A percentile compares a stretch with the other conserved stretches of the same genome.
These are phyloP conservation scores for Hiodon tergisus DNA, from an alignment of 2,113 vertebrate genomes.

Conservation along the genomic window DNA sequence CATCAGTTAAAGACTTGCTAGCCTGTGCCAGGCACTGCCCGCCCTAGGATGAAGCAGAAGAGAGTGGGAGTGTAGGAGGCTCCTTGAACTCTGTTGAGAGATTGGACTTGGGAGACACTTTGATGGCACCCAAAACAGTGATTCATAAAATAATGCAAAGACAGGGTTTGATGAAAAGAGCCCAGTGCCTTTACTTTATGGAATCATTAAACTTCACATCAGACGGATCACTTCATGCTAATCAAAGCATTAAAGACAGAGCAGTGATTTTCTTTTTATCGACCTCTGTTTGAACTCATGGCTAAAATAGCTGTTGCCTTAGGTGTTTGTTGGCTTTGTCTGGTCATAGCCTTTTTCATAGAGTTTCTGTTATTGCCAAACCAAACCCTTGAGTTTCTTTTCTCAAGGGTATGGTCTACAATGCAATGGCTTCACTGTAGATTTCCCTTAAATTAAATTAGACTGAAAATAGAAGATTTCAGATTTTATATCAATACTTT, in stretches of 20 bases:
- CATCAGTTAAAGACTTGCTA: neutral
- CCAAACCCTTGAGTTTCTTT: too few species aligned
- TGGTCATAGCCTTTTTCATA: too few species aligned
- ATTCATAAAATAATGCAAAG: slow-evolving; percentile 42
- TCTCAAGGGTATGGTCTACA: too few species aligned
- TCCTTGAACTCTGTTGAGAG: slow-evolving; percentile 10
- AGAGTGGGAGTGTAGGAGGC: slow-evolving; percentile 36
- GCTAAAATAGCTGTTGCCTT: too few species aligned
- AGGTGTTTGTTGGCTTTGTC: too few species aligned
- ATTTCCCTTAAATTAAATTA: too few species aligned
- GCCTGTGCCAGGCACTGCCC: slow-evolving; percentile 57
- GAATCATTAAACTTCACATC: slow-evolving; percentile 37
- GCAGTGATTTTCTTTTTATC: slow-evolving; percentile 4
- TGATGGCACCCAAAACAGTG: slow-evolving; percentile 23
- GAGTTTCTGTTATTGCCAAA: too few species aligned
- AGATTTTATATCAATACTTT: too few species aligned
- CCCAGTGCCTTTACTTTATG: slow-evolving; percentile 35
- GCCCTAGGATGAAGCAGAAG: slow-evolving; percentile 39
- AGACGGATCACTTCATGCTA: slow-evolving; percentile 47
- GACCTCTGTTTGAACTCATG: slow-evolving; percentile 8
- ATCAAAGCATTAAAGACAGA: slow-evolving; percentile 50
- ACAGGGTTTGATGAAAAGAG: slow-evolving; percentile 27
- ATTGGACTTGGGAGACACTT: slow-evolving; percentile 26
- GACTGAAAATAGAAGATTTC: too few species aligned
- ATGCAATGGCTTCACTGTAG: too few species aligned